phyloP scores from a whole-genome alignment of 1,140 invertebrate species.

The Drosophila teissieri region DNA sequence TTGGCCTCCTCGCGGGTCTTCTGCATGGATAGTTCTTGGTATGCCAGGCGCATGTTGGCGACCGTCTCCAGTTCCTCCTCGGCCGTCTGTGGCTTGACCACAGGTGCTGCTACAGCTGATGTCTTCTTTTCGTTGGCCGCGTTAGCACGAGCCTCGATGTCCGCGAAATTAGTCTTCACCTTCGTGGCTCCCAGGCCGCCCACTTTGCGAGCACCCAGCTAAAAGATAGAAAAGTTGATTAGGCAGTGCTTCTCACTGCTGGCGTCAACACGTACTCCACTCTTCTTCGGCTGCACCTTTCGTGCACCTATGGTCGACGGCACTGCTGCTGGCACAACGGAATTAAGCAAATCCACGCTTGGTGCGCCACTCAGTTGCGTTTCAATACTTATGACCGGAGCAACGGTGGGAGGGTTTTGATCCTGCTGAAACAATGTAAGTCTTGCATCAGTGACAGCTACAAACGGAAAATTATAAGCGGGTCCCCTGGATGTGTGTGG shows the following conservation, averaged over 20 bases:
- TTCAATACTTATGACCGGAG: conserved; percentile 28
- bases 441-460: background rate
- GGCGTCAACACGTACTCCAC: conserved; percentile 86
- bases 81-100: conserved; percentile 71
- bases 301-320: conserved; percentile 87
- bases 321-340: conserved; percentile 50
- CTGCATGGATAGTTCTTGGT: conserved; percentile 92
- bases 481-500: conserved; percentile 17
- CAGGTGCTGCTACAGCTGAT: conserved; percentile 71
- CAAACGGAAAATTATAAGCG: conserved; percentile 6
- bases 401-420: conserved; percentile 38
- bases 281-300: conserved; percentile 88
- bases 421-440: conserved; percentile 50
- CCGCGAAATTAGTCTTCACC: conserved; percentile 97
- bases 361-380: conserved; percentile 67
- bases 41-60: conserved; percentile 93
- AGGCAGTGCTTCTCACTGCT: background rate
- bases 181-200: conserved; percentile 97
- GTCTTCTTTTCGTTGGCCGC: conserved; percentile 90
- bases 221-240: background rate
- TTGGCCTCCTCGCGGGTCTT: conserved; percentile 92
- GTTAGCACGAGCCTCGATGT: conserved; percentile 95
- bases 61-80: conserved; percentile 87
- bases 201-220: conserved; percentile 91
- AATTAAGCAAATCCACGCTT: conserved; percentile 84